Percentiles rank a stretch among this genome's conserved stretches.
Evolutionary conservation across 1,140 invertebrate species (phyloP).

Genomic region (Cepaea nemoralis): DNA sequence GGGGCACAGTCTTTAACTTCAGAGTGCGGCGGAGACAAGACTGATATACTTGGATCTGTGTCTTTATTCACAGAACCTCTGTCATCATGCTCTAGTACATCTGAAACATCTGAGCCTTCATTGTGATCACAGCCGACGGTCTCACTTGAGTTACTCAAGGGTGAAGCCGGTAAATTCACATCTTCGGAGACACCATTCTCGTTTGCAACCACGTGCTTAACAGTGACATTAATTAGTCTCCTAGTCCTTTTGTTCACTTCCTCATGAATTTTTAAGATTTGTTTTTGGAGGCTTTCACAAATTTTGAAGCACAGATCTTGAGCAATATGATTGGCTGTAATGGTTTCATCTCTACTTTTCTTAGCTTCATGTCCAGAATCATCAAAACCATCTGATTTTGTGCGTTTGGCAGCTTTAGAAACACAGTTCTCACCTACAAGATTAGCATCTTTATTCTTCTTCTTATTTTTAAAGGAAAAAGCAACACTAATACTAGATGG

Average conservation of each 20-base stretch:
- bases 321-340: slow-evolving; percentile 18
- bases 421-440: slow-evolving; percentile 38
- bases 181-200: not conserved
- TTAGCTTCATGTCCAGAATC: slow-evolving; percentile 33
- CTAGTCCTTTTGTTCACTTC: slow-evolving; percentile 72
- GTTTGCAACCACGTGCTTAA: not conserved
- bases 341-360: slow-evolving; percentile 30
- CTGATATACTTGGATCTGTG: not conserved
- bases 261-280: slow-evolving; percentile 81
- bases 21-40: not conserved
- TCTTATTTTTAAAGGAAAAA: not conserved
- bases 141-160: not conserved
- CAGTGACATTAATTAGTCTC: not conserved
- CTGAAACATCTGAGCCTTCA: not conserved
- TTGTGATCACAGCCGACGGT: not conserved
- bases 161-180: not conserved
- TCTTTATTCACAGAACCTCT: not conserved
- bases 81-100: not conserved
- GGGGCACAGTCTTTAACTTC: not conserved
- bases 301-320: slow-evolving; percentile 80
- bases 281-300: slow-evolving; percentile 81
- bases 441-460: slow-evolving; percentile 16
- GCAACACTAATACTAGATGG: not conserved
- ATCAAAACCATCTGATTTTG: slow-evolving; percentile 31
- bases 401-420: slow-evolving; percentile 26